Conservation (phyloP, 2,113 vertebrate genomes). For the Microtus richardsoni region DNA sequence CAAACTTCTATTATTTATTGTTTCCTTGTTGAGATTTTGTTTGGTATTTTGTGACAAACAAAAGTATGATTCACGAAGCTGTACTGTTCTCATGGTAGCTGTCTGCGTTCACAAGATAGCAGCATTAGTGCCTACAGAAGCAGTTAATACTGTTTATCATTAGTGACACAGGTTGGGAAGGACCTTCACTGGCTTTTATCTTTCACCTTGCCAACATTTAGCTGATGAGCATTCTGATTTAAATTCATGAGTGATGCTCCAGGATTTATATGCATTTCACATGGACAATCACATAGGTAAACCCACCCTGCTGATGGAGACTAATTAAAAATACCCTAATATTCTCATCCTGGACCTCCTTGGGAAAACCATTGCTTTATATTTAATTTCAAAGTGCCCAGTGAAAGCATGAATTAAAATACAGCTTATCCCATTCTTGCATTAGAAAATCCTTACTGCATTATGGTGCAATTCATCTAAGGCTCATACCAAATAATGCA, state of each 20-base stretch:
- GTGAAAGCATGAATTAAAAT: neutral
- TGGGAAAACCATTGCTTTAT: conserved; percentile 41
- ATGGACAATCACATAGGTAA: conserved; percentile 83
- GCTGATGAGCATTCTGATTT: conserved; percentile 89
- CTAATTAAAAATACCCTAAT: conserved; percentile 84
- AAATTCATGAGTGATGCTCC: conserved; percentile 85
- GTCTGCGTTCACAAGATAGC: conserved; percentile 90
- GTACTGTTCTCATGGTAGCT: conserved; percentile 87
- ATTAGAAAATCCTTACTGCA: neutral
- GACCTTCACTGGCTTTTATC: conserved; percentile 88
- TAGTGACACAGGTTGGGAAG: conserved; percentile 87
- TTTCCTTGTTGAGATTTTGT: conserved; percentile 88
- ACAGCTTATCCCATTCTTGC: neutral
- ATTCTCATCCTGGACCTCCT: conserved; percentile 54
- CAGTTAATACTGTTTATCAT: conserved; percentile 91
- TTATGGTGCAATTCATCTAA: neutral
- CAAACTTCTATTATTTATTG: conserved; percentile 87
- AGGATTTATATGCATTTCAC: conserved; percentile 85
- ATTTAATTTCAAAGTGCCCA: conserved; percentile 57
- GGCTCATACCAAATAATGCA: neutral
- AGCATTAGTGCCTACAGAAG: conserved; percentile 89
- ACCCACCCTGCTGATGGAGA: conserved; percentile 80
- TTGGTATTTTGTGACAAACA: conserved; percentile 88
- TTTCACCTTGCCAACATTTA: conserved; percentile 88
- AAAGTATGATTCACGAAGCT: conserved; percentile 88